Evolutionary conservation across 2,888 invertebrate genomes (phyloP).

Genomic region (Pollenia angustigena): DNA sequence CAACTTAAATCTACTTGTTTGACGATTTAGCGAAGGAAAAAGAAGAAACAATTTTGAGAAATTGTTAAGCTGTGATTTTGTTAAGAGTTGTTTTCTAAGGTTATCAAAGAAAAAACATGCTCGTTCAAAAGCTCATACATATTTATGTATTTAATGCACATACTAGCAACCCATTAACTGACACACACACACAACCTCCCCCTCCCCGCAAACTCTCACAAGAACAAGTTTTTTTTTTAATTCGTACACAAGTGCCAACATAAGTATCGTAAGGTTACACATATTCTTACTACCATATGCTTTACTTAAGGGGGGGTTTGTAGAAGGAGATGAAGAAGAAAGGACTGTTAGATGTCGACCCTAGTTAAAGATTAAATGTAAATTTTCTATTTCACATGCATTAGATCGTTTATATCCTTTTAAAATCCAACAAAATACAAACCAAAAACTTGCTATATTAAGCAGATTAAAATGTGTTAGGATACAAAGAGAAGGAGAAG

Average conservation of each 20-base stretch:
- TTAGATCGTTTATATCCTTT: neutral
- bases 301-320: neutral
- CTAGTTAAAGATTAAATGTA: neutral
- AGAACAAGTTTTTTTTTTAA: conserved; percentile 40
- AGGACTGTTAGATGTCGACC: neutral
- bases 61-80: conserved; percentile 33
- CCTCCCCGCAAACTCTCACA: no score
- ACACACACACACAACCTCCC: neutral
- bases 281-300: neutral
- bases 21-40: conserved; percentile 5
- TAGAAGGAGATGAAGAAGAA: no score
- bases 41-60: conserved; percentile 11
- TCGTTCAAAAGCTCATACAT: conserved; percentile 13
- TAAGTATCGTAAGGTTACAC: conserved; percentile 34
- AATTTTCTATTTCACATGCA: neutral
- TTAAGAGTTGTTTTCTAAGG: conserved; percentile 31
- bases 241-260: conserved; percentile 19
- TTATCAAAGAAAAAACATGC: conserved; percentile 10
- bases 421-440: neutral
- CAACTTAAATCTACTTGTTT: neutral
- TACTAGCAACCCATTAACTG: neutral
- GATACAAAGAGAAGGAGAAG: neutral
- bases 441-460: neutral
- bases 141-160: conserved; percentile 17
- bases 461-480: neutral